phyloP scores from a whole-genome alignment of 1,140 invertebrate species.

The Hylaeus anthracinus region DNA sequence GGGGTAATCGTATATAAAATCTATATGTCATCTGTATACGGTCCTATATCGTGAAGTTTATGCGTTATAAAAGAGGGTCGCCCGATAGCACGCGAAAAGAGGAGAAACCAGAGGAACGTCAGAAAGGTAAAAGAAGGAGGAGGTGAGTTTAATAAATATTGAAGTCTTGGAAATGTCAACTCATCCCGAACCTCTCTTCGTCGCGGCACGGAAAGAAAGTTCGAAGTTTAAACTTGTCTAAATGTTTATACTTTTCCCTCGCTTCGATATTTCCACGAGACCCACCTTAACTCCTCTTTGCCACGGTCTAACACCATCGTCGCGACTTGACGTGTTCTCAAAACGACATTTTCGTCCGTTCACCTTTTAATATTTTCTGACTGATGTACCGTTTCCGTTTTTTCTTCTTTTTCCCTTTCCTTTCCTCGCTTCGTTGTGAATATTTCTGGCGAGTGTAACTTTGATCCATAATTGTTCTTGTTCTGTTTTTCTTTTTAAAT shows the following conservation, averaged over 20 bases:
- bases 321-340: conserved; percentile 43
- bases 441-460: no score
- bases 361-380: conserved; percentile 55
- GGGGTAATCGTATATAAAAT: conserved; percentile 73
- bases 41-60: conserved; percentile 66
- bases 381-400: not conserved
- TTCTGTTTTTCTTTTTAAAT: no score
- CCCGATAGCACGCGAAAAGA: conserved; percentile 46
- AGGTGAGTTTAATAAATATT: conserved; percentile 72
- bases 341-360: conserved; percentile 49
- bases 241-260: conserved; percentile 70
- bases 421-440: no score
- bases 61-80: conserved; percentile 70
- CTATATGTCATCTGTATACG: conserved; percentile 65
- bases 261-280: conserved; percentile 64
- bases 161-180: conserved; percentile 67
- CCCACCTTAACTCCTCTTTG: conserved; percentile 25
- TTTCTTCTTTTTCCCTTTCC: not conserved
- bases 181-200: conserved; percentile 48
- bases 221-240: conserved; percentile 72
- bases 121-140: conserved; percentile 37
- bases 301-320: conserved; percentile 31
- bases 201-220: conserved; percentile 59
- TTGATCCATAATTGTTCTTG: no score
- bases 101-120: conserved; percentile 43